Conservation (phyloP, 2,797 vertebrate genomes). For the Steatocranus sp. region DNA sequence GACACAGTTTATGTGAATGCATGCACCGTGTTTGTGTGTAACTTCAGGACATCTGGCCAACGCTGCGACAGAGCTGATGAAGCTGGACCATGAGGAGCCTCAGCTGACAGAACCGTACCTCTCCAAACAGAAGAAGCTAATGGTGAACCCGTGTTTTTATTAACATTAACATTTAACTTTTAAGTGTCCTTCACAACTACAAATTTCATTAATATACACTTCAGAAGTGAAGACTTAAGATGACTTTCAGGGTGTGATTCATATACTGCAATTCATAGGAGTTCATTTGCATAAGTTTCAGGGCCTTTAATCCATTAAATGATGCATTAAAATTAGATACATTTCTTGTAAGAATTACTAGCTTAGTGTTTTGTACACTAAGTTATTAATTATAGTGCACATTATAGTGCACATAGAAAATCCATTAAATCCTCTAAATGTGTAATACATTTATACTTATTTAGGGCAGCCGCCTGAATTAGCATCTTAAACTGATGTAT, state of each 20-base stretch:
- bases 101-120: slow-evolving; percentile 95
- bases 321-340: fast-evolving
- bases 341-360: background rate
- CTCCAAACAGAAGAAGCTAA: slow-evolving; percentile 99
- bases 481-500: background rate
- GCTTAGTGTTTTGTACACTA: fast-evolving
- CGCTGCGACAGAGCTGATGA: slow-evolving; percentile 92
- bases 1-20: background rate
- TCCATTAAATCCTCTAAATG: background rate
- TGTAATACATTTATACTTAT: background rate
- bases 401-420: background rate
- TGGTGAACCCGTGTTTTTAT: slow-evolving; percentile 76
- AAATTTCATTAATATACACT: background rate
- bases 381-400: too few species aligned
- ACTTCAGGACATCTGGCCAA: slow-evolving; percentile 90
- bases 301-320: background rate
- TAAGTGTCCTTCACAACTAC: background rate
- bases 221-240: background rate
- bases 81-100: slow-evolving; percentile 93
- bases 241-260: background rate
- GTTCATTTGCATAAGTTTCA: background rate
- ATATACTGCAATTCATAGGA: background rate
- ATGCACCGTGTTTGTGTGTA: slow-evolving; percentile 11
- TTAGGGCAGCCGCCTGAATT: fast-evolving
- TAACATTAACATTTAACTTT: fast-evolving